Conservation (phyloP, 1,140 invertebrate species). For the Drosophila nikananu region DNA sequence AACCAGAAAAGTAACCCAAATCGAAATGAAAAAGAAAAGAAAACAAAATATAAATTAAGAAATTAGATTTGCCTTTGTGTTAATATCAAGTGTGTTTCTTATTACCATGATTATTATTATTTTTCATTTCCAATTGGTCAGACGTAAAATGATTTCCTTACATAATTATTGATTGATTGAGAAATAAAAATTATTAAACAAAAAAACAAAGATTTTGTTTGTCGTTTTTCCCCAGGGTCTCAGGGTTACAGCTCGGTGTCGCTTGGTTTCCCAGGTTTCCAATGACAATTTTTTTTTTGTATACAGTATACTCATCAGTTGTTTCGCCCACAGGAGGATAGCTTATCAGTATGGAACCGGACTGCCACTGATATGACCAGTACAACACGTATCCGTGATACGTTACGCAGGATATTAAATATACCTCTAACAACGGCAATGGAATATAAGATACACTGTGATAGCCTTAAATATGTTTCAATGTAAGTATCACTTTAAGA, state of each 20-base stretch:
- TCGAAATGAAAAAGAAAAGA: constrained; percentile 24
- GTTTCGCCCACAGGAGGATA: constrained; percentile 92
- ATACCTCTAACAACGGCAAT: constrained; percentile 96
- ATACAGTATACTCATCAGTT: background rate
- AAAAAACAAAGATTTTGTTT: constrained; percentile 35
- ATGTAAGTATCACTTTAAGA: constrained; percentile 69
- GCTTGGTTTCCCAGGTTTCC: constrained; percentile 51
- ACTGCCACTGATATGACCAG: constrained; percentile 95
- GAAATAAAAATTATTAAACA: constrained; percentile 84
- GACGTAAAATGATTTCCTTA: constrained; percentile 79
- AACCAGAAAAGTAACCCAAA: constrained; percentile 41
- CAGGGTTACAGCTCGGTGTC: background rate
- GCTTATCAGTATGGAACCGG: constrained; percentile 99
- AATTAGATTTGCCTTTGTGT: constrained; percentile 74
- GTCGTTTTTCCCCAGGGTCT: background rate
- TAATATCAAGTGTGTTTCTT: constrained; percentile 63
- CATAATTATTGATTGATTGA: constrained; percentile 82
- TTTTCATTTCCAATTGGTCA: constrained; percentile 71
- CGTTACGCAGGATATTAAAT: constrained; percentile 96
- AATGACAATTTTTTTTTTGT: background rate
- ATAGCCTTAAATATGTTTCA: constrained; percentile 90
- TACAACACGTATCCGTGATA: constrained; percentile 96
- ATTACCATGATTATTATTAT: constrained; percentile 58
- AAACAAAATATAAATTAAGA: constrained; percentile 63
- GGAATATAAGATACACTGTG: constrained; percentile 98